Base-by-base conservation (phyloP, 2,113 vertebrate species). In the Spheniscus mendiculus region DNA sequence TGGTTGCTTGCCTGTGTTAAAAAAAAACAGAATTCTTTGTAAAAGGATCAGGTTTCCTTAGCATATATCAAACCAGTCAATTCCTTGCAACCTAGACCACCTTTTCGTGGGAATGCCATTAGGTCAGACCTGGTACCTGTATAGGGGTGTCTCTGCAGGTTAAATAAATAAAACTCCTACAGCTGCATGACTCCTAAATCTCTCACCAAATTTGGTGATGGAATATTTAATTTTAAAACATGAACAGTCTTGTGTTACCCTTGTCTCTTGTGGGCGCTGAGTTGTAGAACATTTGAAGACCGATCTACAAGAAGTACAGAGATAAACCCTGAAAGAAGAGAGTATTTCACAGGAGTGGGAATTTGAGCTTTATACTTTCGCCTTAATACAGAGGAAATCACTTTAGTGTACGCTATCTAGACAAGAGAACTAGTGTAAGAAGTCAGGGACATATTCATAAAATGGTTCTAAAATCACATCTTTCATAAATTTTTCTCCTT, bases 381-480 rank as follows among this genome's bases (percentile, higher is more conserved):
- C 34, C 34, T 91, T 79, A 30, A 40, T n/a, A 11, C 11, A 65
- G 65, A 19, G 20, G 15, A 56, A 72, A 72, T 19, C 20, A 8
- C 30, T 36, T 1, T 1, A 0, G 4, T 16, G 7, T 40, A 3
- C 2, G 1, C 30, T 66, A 2, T 12, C 22, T 76, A n/a, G 29
- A 58, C 5, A n/a, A 72, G 34, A 56, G 22, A 89, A 9, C 12
- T 56, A n/a, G 10, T 25, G 12, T 70, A 58, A 70, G 42, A 69
- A 56, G 30, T 88, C 6, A 20, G 20, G 40, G 29, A 59, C 4
- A 6, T 56, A 12, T n/a, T 88, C 3, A 9, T 73, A 69, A 72
- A 78, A n/a, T 2, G 4, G 13, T 76, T 77, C 6, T 47, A 72
- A 72, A 83, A 55, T 69, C 1, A 34, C 6, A 16, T 30, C 0